Conservation (phyloP, 2,888 invertebrate species). For the Orchesella flavescens region DNA sequence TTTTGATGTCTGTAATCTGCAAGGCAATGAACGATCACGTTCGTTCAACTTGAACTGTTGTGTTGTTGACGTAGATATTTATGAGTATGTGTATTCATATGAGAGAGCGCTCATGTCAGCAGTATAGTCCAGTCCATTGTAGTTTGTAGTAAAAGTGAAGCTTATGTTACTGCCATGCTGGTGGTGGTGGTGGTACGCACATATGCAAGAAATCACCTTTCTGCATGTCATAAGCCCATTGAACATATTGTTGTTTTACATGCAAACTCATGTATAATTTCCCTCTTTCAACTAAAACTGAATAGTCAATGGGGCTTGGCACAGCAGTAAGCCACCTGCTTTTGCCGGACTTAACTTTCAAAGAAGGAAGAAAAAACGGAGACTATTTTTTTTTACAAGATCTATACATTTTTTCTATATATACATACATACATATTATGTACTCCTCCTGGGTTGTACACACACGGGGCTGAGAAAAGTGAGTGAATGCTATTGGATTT, state of each 20-base stretch:
- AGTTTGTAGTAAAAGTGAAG: no score
- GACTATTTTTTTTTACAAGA: background rate
- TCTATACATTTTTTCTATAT: background rate
- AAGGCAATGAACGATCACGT: no score
- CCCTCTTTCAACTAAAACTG: background rate
- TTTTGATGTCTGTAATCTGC: no score
- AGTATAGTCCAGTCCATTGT: no score
- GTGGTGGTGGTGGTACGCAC: no score
- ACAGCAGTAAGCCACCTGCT: conserved; percentile 34
- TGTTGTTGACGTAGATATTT: no score
- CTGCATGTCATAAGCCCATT: conserved; percentile 30
- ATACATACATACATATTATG: background rate
- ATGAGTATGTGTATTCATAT: no score
- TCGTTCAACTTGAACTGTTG: no score
- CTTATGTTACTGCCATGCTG: no score
- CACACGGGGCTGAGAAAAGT: background rate
- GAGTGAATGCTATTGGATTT: conserved; percentile 61
- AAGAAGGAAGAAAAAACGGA: background rate
- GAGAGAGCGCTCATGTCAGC: no score
- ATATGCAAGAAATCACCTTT: conserved; percentile 33
- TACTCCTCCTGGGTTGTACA: background rate
- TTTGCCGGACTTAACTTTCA: background rate
- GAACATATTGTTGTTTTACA: conserved; percentile 38
- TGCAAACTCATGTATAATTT: conserved; percentile 17
- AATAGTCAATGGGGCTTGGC: background rate